Evolutionary conservation across 1,140 invertebrate genomes (phyloP).

Genomic region (Drosophila parabipectinata): DNA sequence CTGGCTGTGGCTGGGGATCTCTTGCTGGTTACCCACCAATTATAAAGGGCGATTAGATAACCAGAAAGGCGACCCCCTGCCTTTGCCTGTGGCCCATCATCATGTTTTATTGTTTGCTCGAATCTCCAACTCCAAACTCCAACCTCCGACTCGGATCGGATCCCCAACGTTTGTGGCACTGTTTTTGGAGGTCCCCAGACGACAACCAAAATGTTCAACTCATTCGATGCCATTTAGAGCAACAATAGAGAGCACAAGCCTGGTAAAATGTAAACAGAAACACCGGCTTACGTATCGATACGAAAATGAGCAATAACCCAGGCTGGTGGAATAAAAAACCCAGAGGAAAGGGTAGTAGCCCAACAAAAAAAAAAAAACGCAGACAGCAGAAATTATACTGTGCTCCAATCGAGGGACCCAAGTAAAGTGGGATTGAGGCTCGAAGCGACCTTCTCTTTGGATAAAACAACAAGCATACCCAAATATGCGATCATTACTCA

Average conservation of each 20-base stretch:
- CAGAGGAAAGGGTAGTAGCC: slow-evolving; percentile 15
- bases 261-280: slow-evolving; percentile 71
- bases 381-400: slow-evolving; percentile 38
- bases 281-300: slow-evolving; percentile 69
- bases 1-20: slow-evolving; percentile 11
- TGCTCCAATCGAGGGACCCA: slow-evolving; percentile 39
- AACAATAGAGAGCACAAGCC: slow-evolving; percentile 72
- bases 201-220: slow-evolving; percentile 67
- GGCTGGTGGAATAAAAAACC: slow-evolving; percentile 21
- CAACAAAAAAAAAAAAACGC: slow-evolving; percentile 25
- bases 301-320: slow-evolving; percentile 81
- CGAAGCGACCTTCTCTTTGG: slow-evolving; percentile 54
- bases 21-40: slow-evolving; percentile 62
- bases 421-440: slow-evolving; percentile 41
- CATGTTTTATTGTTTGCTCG: slow-evolving; percentile 64
- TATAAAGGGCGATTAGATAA: slow-evolving; percentile 80
- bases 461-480: slow-evolving; percentile 74
- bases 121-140: background rate
- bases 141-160: background rate
- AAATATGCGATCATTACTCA: slow-evolving; percentile 84
- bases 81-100: slow-evolving; percentile 46
- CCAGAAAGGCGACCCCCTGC: slow-evolving; percentile 37
- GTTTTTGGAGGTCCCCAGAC: slow-evolving; percentile 66
- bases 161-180: slow-evolving; percentile 33
- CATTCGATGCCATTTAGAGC: slow-evolving; percentile 80